A percentile compares a stretch with the other conserved stretches of the same genome.
Conservation (phyloP, 2,797 vertebrate species). For the Darevskia nairensis region DNA sequence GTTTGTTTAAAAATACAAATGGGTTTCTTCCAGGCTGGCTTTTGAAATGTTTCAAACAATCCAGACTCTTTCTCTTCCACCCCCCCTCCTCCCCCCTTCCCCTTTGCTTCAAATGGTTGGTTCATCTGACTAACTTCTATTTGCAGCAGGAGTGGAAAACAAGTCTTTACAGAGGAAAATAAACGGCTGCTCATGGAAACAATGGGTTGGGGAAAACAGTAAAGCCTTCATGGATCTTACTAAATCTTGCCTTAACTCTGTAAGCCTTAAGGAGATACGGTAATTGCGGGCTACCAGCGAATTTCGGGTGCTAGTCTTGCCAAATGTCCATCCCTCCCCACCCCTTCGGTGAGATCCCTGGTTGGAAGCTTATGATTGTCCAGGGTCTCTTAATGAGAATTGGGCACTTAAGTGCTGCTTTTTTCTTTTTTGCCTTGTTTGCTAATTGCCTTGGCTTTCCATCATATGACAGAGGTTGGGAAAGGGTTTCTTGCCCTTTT, state of each 20-base stretch:
- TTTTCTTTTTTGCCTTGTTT: background rate
- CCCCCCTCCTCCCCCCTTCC: background rate
- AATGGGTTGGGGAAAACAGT: background rate
- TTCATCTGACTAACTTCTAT: background rate
- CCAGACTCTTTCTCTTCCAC: background rate
- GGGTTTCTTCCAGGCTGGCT: background rate
- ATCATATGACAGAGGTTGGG: background rate
- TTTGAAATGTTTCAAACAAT: background rate
- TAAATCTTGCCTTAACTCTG: background rate
- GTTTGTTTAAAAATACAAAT: background rate
- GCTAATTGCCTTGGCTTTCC: background rate
- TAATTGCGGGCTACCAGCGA: background rate
- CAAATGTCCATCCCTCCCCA: background rate
- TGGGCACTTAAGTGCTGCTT: background rate
- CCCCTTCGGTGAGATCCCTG: background rate
- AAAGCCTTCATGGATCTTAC: background rate
- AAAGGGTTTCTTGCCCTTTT: background rate
- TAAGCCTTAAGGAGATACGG: constrained; percentile 8
- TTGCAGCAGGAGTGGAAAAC: constrained; percentile 43
- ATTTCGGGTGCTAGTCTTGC: background rate
- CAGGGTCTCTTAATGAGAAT: background rate
- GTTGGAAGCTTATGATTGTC: background rate
- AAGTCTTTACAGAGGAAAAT: constrained; percentile 16
- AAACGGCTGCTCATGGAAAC: constrained; percentile 10
- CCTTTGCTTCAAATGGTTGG: background rate